Conservation (phyloP, 2,888 invertebrate species). For the Macrosiphum euphorbiae region DNA sequence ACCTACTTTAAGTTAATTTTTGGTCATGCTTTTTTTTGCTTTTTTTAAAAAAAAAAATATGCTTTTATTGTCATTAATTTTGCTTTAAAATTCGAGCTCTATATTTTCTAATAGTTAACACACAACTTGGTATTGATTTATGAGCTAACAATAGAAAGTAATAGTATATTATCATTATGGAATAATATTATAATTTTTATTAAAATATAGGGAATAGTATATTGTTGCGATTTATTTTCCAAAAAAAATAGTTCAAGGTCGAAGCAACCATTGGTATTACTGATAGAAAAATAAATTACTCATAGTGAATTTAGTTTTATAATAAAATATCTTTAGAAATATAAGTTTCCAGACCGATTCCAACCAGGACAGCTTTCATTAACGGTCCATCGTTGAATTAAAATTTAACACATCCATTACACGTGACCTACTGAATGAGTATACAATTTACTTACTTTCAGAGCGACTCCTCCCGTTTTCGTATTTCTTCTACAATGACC, state of each 20-base stretch:
- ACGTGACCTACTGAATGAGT: background rate
- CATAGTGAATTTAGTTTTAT: background rate
- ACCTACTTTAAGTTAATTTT: too few relatives aligned
- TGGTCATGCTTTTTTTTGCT: too few relatives aligned
- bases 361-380: too few relatives aligned
- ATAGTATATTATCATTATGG: background rate
- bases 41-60: too few relatives aligned
- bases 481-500: background rate
- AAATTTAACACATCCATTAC: background rate
- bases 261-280: background rate
- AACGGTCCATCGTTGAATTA: background rate
- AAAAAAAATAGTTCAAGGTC: background rate
- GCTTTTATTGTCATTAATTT: too few relatives aligned
- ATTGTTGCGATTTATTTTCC: background rate
- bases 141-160: background rate
- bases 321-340: background rate
- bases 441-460: too few relatives aligned
- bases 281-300: background rate
- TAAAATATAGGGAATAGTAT: background rate
- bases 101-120: background rate
- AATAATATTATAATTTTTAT: background rate
- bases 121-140: background rate
- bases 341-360: background rate
- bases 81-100: too few relatives aligned
- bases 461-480: background rate